Percentiles rank a stretch among this genome's conserved stretches.
Evolutionary conservation across 2,113 vertebrate species (phyloP).

Genomic region (Ochotona curzoniae): DNA sequence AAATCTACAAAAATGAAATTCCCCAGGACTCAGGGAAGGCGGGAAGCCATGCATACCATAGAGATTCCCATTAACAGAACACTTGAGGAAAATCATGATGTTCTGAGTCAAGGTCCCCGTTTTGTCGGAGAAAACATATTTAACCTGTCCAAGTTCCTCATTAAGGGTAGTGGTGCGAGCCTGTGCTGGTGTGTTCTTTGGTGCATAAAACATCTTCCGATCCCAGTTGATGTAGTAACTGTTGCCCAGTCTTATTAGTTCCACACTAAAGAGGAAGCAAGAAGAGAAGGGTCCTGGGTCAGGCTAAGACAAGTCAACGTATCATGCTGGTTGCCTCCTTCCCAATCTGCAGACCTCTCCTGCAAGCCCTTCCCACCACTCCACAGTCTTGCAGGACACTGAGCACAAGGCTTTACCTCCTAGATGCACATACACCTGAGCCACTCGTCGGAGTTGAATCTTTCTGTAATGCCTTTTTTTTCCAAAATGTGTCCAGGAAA

Average conservation of each 20-base stretch:
- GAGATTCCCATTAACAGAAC: constrained; percentile 93
- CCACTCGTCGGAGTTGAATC: neutral
- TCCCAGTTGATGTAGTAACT: constrained; percentile 98
- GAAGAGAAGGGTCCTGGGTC: constrained; percentile 44
- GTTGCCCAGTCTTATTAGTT: constrained; percentile 97
- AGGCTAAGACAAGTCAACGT: constrained; percentile 42
- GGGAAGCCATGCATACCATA: constrained; percentile 88
- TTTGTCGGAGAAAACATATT: constrained; percentile 98
- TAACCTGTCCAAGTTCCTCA: constrained; percentile 97
- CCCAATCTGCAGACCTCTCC: neutral
- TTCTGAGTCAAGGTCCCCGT: constrained; percentile 98
- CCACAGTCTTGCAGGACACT: neutral
- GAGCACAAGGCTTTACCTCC: neutral
- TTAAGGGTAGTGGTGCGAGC: constrained; percentile 97
- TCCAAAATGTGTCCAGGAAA: constrained; percentile 27
- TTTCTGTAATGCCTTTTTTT: constrained; percentile 10
- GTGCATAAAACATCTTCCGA: constrained; percentile 94
- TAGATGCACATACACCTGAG: neutral
- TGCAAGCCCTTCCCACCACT: neutral
- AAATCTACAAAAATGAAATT: neutral
- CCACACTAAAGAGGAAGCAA: constrained; percentile 88
- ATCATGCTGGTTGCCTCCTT: constrained; percentile 34
- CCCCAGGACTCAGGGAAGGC: neutral
- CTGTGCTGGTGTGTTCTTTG: constrained; percentile 91
- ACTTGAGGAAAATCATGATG: constrained; percentile 97